phyloP scores from a whole-genome alignment of 1,140 invertebrate species.

The Drosophila equinoxialis region DNA sequence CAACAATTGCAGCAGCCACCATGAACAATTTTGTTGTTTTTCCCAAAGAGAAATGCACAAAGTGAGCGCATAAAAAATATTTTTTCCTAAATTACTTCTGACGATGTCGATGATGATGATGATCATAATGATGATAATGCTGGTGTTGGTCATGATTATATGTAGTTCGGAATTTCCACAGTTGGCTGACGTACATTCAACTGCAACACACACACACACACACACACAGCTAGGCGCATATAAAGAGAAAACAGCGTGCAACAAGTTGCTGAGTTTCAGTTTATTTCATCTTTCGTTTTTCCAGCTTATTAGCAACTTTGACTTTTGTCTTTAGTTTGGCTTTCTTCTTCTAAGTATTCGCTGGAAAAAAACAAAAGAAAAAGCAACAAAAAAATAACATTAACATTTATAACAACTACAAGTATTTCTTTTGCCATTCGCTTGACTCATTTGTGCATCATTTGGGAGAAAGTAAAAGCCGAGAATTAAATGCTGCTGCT shows the following conservation, averaged over 20 bases:
- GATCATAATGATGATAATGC: conserved; percentile 58
- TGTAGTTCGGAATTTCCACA: conserved; percentile 78
- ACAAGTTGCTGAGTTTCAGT: conserved; percentile 58
- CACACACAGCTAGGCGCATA: conserved; percentile 22
- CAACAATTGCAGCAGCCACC: conserved; percentile 16
- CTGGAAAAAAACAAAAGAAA: conserved; percentile 48
- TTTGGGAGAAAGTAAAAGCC: conserved; percentile 80
- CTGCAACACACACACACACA: conserved; percentile 43
- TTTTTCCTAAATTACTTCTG: conserved; percentile 76
- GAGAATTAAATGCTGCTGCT: conserved; percentile 69
- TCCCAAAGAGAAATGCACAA: conserved; percentile 66
- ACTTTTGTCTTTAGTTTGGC: conserved; percentile 35
- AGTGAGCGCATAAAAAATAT: conserved; percentile 56
- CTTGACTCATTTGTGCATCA: conserved; percentile 75
- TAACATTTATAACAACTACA: conserved; percentile 66
- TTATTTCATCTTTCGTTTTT: conserved; percentile 59
- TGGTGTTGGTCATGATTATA: conserved; percentile 64
- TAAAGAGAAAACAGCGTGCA: conserved; percentile 67
- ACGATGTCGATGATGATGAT: conserved; percentile 49
- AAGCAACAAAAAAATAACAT: conserved; percentile 28
- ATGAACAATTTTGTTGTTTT: conserved; percentile 45
- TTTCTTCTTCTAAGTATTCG: conserved; percentile 69
- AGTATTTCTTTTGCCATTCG: conserved; percentile 52
- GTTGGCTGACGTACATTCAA: conserved; percentile 71
- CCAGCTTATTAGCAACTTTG: conserved; percentile 74